Evolutionary conservation across 2,797 vertebrate species (phyloP).

Genomic region (Eidolon dupreanum): DNA sequence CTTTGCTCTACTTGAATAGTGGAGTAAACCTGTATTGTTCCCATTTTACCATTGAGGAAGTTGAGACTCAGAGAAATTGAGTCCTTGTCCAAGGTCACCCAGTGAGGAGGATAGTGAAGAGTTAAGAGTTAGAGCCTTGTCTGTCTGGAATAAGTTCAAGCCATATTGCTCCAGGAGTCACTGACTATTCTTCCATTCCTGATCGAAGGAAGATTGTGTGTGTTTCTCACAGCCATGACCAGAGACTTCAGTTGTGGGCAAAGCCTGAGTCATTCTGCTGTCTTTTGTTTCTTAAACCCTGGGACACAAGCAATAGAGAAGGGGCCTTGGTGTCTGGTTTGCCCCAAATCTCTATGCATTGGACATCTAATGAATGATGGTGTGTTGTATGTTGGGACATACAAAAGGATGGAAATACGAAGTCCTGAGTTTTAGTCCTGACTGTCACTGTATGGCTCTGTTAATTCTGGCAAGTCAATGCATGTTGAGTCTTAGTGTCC

Average conservation of each 20-base stretch:
- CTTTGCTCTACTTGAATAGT: neutral
- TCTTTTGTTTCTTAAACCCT: neutral
- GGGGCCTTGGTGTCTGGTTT: neutral
- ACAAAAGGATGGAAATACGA: neutral
- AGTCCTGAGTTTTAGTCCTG: neutral
- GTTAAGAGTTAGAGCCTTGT: neutral
- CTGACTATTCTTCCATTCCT: neutral
- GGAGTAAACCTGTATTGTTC: neutral
- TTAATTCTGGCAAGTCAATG: neutral
- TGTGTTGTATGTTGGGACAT: neutral
- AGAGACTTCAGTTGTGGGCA: neutral
- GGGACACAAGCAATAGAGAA: neutral
- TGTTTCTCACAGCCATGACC: neutral
- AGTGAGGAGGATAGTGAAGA: neutral
- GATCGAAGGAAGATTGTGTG: neutral
- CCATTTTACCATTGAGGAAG: neutral
- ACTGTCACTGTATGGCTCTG: neutral
- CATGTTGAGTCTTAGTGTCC: neutral
- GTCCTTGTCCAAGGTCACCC: neutral
- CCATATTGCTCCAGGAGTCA: neutral
- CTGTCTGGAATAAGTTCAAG: neutral
- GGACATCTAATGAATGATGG: neutral
- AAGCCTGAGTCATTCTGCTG: conserved; percentile 3
- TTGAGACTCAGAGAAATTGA: neutral
- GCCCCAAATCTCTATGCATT: neutral